phyloP scores from a whole-genome alignment of 2,797 vertebrate genomes.

The Phrynocephalus forsythii region DNA sequence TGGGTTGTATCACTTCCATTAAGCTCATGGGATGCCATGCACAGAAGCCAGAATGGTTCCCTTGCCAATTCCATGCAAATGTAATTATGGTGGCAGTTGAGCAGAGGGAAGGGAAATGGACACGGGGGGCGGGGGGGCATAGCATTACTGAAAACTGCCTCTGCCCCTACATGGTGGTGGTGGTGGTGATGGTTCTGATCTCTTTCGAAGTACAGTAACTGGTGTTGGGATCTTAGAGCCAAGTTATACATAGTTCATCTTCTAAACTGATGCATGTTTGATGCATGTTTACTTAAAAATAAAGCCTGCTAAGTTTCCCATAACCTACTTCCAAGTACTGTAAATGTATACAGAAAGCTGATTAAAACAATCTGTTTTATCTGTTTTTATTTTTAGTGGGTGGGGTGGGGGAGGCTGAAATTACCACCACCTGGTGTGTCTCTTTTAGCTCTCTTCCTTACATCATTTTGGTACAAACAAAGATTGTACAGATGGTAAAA shows the following conservation, averaged over 20 bases:
- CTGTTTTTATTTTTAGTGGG: neutral
- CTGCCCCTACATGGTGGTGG: neutral
- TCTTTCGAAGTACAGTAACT: neutral
- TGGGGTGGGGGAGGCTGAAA: neutral
- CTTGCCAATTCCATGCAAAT: neutral
- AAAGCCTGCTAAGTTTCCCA: too few species aligned
- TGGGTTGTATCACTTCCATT: neutral
- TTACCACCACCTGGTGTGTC: neutral
- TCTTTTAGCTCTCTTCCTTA: neutral
- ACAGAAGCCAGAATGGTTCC: neutral
- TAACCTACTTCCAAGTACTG: too few species aligned
- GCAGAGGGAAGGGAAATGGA: neutral
- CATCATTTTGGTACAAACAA: neutral
- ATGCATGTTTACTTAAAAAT: too few species aligned
- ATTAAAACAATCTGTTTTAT: neutral
- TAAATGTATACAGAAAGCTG: too few species aligned
- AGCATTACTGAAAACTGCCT: neutral
- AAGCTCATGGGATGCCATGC: neutral
- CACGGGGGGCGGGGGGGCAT: too few species aligned
- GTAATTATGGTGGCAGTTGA: neutral
- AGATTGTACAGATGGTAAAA: neutral
- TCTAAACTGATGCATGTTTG: neutral
- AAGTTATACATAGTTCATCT: neutral
- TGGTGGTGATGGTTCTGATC: neutral
- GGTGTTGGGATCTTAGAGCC: neutral